Evolutionary conservation across 2,797 vertebrate species (phyloP).

Genomic region (Gadopsis bispinosus): DNA sequence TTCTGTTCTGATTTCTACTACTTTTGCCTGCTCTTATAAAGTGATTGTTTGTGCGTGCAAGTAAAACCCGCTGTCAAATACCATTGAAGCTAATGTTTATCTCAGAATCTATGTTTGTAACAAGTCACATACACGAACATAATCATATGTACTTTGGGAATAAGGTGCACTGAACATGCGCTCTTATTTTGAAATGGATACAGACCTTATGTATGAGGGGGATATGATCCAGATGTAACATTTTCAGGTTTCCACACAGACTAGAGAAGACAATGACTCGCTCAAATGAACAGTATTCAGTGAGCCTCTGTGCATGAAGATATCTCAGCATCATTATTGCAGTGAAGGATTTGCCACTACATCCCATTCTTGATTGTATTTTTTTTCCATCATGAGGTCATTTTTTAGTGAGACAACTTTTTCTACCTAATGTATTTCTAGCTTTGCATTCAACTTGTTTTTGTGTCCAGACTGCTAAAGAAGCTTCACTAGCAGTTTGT

Average conservation of each 20-base stretch:
- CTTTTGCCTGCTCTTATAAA: slow-evolving; percentile 44
- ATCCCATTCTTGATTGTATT: slow-evolving; percentile 78
- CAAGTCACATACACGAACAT: slow-evolving; percentile 22
- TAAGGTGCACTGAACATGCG: slow-evolving; percentile 16
- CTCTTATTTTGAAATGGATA: slow-evolving; percentile 51
- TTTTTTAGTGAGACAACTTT: slow-evolving; percentile 67
- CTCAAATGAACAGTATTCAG: slow-evolving; percentile 54
- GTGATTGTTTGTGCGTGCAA: slow-evolving; percentile 56
- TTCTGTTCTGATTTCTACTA: slow-evolving; percentile 25
- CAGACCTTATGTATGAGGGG: background rate
- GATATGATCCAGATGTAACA: background rate
- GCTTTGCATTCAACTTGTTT: slow-evolving; percentile 67
- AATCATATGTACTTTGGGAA: slow-evolving; percentile 16
- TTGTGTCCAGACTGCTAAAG: slow-evolving; percentile 71
- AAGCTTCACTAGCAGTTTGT: slow-evolving; percentile 63
- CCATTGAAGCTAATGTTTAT: slow-evolving; percentile 33
- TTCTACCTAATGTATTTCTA: slow-evolving; percentile 78
- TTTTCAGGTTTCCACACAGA: slow-evolving; percentile 34
- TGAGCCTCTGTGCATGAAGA: slow-evolving; percentile 57
- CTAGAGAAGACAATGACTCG: slow-evolving; percentile 13
- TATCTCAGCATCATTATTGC: slow-evolving; percentile 51
- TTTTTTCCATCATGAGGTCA: slow-evolving; percentile 70
- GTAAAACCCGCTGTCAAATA: slow-evolving; percentile 40
- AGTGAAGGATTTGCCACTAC: slow-evolving; percentile 61
- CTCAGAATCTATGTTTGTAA: slow-evolving; percentile 41